Evolutionary conservation across 2,888 invertebrate genomes (phyloP).

Genomic region (Lithophane ornitopus): DNA sequence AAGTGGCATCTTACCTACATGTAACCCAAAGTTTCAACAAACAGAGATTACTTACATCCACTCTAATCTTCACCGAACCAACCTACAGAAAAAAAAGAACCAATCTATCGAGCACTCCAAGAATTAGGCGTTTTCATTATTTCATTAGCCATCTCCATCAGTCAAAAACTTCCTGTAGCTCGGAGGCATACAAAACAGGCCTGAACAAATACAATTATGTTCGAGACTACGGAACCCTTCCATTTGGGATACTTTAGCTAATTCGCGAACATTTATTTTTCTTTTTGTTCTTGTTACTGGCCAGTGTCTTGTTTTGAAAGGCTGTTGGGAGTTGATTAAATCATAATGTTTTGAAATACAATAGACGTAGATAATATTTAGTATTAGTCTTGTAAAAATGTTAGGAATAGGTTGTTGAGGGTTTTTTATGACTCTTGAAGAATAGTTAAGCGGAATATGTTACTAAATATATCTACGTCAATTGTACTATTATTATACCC

Average conservation of each 20-base stretch:
- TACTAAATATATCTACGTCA: too few relatives aligned
- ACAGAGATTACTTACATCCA: conserved; percentile 8
- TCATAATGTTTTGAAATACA: conserved; percentile 17
- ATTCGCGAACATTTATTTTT: conserved; percentile 55
- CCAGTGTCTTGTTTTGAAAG: conserved; percentile 42
- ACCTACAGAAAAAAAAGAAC: conserved; percentile 42
- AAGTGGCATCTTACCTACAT: not conserved
- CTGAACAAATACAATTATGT: conserved; percentile 67
- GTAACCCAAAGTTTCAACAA: not conserved
- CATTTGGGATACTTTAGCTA: conserved; percentile 63
- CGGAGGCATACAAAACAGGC: conserved; percentile 57
- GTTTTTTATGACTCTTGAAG: too few relatives aligned
- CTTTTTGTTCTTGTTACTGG: conserved; percentile 39
- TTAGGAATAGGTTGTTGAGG: too few relatives aligned
- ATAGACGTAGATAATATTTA: too few relatives aligned
- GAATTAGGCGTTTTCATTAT: conserved; percentile 61
- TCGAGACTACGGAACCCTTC: conserved; percentile 47
- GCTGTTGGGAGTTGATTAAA: conserved; percentile 43
- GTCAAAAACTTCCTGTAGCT: conserved; percentile 43
- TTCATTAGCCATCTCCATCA: conserved; percentile 56
- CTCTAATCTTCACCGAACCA: conserved; percentile 36
- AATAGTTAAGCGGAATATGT: too few relatives aligned
- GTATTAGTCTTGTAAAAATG: too few relatives aligned
- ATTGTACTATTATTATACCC: too few relatives aligned
- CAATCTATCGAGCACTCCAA: conserved; percentile 51